Evolutionary conservation across 2,113 vertebrate species (phyloP).

Genomic region (Rhea pennata): DNA sequence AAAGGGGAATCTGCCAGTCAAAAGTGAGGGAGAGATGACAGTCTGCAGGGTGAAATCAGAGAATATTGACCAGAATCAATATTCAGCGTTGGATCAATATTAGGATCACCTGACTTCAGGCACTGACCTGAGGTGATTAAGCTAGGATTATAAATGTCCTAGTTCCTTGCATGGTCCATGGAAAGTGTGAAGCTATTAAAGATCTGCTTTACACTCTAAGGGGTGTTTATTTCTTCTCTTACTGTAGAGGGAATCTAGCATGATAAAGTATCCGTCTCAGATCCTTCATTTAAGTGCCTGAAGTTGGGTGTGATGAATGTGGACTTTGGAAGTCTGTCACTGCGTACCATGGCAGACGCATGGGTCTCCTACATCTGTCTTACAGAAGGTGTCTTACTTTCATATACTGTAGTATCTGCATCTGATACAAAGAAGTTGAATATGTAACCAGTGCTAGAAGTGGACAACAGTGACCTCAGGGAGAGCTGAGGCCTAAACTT

Average conservation of each 20-base stretch:
- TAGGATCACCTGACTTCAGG: background rate
- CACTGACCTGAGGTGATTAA: background rate
- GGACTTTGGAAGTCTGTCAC: background rate
- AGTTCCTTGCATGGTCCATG: background rate
- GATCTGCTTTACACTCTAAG: background rate
- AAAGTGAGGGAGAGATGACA: background rate
- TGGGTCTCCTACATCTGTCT: background rate
- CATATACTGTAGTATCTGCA: background rate
- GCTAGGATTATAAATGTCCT: background rate
- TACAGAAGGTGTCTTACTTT: background rate
- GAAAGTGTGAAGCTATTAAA: background rate
- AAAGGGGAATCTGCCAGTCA: background rate
- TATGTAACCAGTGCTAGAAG: background rate
- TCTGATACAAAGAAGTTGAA: background rate
- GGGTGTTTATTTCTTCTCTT: background rate
- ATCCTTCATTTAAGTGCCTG: background rate
- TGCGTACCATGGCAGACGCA: background rate
- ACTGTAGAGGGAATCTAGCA: background rate
- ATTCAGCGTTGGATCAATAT: too few relatives aligned
- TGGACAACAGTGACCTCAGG: background rate
- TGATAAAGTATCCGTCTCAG: background rate
- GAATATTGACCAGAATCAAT: background rate
- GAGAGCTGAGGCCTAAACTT: background rate
- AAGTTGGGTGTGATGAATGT: background rate
- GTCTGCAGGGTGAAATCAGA: background rate